phyloP scores from a whole-genome alignment of 2,797 vertebrate genomes.

The Setipinna tenuifilis region DNA sequence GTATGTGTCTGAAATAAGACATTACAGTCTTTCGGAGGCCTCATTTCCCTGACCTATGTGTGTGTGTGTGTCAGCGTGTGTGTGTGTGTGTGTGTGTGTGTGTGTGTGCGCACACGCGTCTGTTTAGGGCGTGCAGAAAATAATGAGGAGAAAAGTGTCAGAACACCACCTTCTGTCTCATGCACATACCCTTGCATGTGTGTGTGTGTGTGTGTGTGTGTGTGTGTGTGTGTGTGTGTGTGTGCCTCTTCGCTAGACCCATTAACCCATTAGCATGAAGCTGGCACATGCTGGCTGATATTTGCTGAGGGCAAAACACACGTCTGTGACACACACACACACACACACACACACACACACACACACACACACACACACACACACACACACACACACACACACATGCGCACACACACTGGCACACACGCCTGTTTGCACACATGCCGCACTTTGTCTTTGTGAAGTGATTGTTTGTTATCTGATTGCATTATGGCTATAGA shows the following conservation, averaged over 20 bases:
- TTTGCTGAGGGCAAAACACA: background rate
- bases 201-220: conserved; percentile 12
- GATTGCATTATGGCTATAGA: background rate
- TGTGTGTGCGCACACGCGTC: too few relatives aligned
- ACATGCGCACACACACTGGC: background rate
- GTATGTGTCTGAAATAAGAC: too few relatives aligned
- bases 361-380: conserved; percentile 1
- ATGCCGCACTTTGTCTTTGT: background rate
- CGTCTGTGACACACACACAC: background rate
- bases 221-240: background rate
- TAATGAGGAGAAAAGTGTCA: too few relatives aligned
- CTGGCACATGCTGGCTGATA: conserved; percentile 29
- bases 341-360: background rate
- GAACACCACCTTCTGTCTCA: too few relatives aligned
- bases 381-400: conserved; percentile 4
- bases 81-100: too few relatives aligned
- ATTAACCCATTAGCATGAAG: background rate
- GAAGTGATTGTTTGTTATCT: background rate
- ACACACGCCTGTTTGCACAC: background rate
- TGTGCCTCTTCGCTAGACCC: background rate
- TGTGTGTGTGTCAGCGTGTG: too few relatives aligned
- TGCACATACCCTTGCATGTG: background rate
- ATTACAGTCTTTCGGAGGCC: too few relatives aligned
- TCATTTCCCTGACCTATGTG: too few relatives aligned
- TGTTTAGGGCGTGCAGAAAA: too few relatives aligned